A percentile compares a stretch with the other conserved stretches of the same genome.
phyloP scores from a whole-genome alignment of 2,113 vertebrate species.

The Athene noctua region DNA sequence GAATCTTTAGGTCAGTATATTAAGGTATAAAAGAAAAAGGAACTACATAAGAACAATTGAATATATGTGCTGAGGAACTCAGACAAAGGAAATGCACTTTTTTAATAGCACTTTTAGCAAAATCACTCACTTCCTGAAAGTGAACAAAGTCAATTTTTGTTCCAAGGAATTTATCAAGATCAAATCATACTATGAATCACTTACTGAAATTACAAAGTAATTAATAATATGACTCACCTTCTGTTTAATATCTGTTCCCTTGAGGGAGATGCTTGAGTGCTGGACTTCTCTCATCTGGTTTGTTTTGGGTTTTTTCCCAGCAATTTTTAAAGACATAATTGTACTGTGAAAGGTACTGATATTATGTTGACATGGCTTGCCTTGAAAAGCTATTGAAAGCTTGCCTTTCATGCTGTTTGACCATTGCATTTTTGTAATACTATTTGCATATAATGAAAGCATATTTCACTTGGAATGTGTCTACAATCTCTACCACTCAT shows the following conservation, averaged over 20 bases:
- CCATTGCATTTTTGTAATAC: neutral
- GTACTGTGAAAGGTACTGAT: neutral
- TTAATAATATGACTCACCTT: neutral
- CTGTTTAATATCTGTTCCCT: neutral
- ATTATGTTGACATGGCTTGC: neutral
- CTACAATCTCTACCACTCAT: neutral
- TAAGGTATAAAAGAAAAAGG: neutral
- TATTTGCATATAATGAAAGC: neutral
- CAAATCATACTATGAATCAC: neutral
- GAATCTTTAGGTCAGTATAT: neutral
- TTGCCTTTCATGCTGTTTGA: neutral
- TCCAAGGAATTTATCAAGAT: neutral
- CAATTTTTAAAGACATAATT: neutral
- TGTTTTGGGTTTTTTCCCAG: neutral
- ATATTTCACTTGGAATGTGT: neutral
- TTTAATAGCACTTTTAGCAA: neutral
- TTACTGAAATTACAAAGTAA: neutral
- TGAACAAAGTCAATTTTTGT: neutral
- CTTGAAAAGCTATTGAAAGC: neutral
- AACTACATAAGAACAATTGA: neutral
- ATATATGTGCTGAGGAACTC: neutral
- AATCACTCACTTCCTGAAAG: neutral
- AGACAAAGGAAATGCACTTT: neutral
- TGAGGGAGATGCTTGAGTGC: neutral
- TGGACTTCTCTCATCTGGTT: neutral